These are phyloP conservation scores for Phenganax subtilis DNA, from an alignment of 92 coral and sea anemone species.

Conservation along the genomic window DNA sequence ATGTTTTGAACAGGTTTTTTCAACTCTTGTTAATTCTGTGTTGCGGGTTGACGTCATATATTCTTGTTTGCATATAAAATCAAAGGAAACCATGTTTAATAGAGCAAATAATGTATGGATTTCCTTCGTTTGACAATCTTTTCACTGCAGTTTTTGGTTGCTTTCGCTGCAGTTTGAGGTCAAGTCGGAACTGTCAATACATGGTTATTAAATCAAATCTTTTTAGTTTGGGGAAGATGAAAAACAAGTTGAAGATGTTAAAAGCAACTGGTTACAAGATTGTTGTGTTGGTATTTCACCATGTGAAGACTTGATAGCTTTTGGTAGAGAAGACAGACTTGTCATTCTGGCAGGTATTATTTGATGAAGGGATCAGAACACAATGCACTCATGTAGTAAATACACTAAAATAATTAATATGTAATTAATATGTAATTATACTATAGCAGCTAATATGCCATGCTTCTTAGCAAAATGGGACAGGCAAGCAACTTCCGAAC, in stretches of 20 bases:
- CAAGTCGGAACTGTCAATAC: not conserved
- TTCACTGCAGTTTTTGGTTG: too few species aligned
- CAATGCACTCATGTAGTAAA: not conserved
- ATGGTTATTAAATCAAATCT: not conserved
- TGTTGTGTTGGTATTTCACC: conserved; percentile 94
- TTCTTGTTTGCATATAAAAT: too few species aligned
- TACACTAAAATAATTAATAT: too few species aligned
- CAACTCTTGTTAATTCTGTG: too few species aligned
- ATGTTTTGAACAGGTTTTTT: too few species aligned
- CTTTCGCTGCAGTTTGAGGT: too few species aligned
- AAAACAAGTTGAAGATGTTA: conserved; percentile 48
- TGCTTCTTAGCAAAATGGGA: conserved; percentile 76
- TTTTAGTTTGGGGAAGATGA: conserved; percentile 40
- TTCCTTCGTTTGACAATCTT: too few species aligned
- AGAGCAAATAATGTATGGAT: too few species aligned
- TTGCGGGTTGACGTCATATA: too few species aligned
- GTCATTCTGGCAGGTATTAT: conserved; percentile 77
- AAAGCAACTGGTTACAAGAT: conserved; percentile 81
- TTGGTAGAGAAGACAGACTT: conserved; percentile 81
- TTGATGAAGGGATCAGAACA: not conserved
- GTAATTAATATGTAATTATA: not conserved
- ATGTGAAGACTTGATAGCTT: conserved; percentile 75
- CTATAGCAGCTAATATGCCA: not conserved
- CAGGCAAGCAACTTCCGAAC: conserved; percentile 63
- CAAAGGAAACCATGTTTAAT: too few species aligned